Percentiles rank a stretch among this genome's conserved stretches.
These are phyloP conservation scores for Hyperopisus bebe DNA, from an alignment of 2,113 vertebrate genomes.

Conservation along the genomic window DNA sequence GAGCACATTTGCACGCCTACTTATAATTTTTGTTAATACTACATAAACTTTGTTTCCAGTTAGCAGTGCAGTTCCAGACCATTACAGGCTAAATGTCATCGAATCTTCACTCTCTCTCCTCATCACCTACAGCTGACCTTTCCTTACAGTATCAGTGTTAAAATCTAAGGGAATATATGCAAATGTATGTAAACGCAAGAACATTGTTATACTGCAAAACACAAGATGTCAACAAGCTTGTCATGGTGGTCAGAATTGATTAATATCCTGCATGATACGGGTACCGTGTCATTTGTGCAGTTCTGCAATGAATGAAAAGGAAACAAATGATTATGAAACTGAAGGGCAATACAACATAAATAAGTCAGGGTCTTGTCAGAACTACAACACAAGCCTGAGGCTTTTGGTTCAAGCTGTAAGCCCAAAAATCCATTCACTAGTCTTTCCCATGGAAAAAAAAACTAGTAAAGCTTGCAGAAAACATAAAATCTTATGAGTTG, in stretches of 20 bases:
- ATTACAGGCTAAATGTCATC: neutral
- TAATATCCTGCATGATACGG: neutral
- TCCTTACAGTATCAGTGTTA: neutral
- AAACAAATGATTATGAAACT: neutral
- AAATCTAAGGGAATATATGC: neutral
- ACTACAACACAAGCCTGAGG: neutral
- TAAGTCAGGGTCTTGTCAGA: neutral
- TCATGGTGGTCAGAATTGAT: neutral
- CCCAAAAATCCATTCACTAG: neutral
- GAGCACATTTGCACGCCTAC: slow-evolving; percentile 7
- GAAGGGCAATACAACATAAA: neutral
- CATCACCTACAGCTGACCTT: neutral
- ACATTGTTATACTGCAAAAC: neutral
- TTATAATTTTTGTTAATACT: neutral
- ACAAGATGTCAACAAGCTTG: neutral
- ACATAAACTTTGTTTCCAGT: neutral
- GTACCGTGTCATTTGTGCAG: neutral
- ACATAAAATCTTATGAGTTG: neutral
- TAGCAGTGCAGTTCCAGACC: neutral
- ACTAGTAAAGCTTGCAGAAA: neutral
- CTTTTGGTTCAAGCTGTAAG: neutral
- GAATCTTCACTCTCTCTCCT: neutral
- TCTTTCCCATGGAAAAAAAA: neutral
- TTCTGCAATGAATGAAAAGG: neutral
- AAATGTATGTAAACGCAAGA: neutral